Evolutionary conservation across 1,140 invertebrate genomes (phyloP).

Genomic region (Bombus superbus): DNA sequence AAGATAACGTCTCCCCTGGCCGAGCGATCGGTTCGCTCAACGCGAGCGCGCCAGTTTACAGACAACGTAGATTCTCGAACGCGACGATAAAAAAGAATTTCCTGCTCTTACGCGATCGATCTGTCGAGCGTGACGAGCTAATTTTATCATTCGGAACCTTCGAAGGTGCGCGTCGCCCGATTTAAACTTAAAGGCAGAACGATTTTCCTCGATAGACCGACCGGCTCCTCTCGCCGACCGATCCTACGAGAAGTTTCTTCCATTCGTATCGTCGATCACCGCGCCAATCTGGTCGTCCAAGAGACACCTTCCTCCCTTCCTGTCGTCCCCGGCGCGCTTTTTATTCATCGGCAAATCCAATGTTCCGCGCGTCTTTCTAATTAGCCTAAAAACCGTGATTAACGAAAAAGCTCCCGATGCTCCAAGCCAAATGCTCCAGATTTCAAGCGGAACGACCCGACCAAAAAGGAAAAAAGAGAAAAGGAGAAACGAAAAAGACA

Average conservation of each 20-base stretch:
- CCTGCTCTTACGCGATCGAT: not conserved
- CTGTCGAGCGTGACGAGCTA: too few relatives aligned
- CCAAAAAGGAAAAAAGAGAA: not conserved
- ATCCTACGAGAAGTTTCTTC: too few relatives aligned
- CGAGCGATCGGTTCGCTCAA: not conserved
- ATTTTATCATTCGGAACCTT: too few relatives aligned
- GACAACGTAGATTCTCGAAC: not conserved
- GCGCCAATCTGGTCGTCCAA: too few relatives aligned
- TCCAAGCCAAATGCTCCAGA: slow-evolving; percentile 10
- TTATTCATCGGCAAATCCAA: not conserved
- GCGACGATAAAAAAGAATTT: not conserved
- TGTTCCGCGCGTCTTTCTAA: slow-evolving; percentile 21
- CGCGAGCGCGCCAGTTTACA: not conserved
- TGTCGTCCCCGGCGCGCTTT: not conserved
- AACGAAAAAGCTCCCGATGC: slow-evolving; percentile 30
- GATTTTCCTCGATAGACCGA: too few relatives aligned
- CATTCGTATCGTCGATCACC: too few relatives aligned
- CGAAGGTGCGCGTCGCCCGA: too few relatives aligned
- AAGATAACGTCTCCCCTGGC: not conserved
- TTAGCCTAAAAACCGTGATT: slow-evolving; percentile 40
- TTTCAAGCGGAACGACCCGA: slow-evolving; percentile 16
- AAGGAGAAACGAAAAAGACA: not conserved
- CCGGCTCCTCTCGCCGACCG: too few relatives aligned
- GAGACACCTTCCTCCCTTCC: too few relatives aligned
- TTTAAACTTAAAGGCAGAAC: too few relatives aligned